Conservation (phyloP, 2,113 vertebrate genomes). For the Butastur rufipennis region DNA sequence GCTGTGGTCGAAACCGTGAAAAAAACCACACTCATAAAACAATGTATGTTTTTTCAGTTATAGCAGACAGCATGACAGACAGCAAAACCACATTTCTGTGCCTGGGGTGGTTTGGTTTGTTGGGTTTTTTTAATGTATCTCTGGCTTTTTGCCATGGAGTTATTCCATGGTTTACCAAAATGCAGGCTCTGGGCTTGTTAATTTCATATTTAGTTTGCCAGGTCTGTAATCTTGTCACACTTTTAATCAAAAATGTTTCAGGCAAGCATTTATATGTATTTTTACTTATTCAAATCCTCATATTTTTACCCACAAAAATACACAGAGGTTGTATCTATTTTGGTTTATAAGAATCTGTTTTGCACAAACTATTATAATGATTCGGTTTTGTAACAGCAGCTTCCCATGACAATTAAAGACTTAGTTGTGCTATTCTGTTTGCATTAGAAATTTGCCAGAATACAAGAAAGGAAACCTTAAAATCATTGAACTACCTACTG, state of each 20-base stretch:
- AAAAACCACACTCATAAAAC: constrained; percentile 9
- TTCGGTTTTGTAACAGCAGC: constrained; percentile 4
- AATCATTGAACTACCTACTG: not conserved
- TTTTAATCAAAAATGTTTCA: constrained; percentile 32
- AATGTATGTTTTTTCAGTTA: constrained; percentile 46
- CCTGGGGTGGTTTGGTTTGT: not conserved
- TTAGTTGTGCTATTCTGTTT: constrained; percentile 9
- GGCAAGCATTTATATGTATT: not conserved
- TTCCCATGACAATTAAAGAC: constrained; percentile 48
- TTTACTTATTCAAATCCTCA: not conserved
- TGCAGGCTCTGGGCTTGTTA: constrained; percentile 57
- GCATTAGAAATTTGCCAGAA: constrained; percentile 39
- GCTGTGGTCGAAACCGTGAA: constrained; percentile 35
- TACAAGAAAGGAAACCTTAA: constrained; percentile 15
- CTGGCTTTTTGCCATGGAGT: constrained; percentile 63
- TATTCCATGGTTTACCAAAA: constrained; percentile 73
- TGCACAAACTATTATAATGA: constrained; percentile 5
- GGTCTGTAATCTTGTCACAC: not conserved
- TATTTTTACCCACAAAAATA: not conserved
- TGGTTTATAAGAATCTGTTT: not conserved
- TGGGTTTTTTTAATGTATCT: constrained; percentile 20
- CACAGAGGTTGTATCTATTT: not conserved
- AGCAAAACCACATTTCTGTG: constrained; percentile 67
- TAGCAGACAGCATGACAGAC: constrained; percentile 45
- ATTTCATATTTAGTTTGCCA: constrained; percentile 57